Base-by-base conservation (phyloP, 2,113 vertebrate species). In the Notothenia coriiceps region DNA sequence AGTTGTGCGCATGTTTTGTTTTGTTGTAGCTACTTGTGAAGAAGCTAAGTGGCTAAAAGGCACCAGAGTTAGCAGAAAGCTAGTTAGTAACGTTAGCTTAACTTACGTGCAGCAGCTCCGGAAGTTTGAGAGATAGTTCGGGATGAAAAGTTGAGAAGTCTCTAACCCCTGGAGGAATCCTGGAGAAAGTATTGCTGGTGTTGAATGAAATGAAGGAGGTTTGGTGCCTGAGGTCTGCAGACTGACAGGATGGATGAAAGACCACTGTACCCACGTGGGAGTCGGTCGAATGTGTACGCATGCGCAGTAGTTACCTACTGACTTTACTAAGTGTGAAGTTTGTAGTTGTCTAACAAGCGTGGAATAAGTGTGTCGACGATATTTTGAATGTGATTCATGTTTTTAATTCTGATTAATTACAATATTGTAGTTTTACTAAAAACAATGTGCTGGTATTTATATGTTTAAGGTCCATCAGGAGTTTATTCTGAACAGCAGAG, bases 81-180 rank as follows among this genome's bases (percentile, higher is more conserved):
- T 75, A 56, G 12, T 50, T 4, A 63, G 35, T 22, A 25, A 77
- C 15, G 68, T 77, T 68, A 47, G 69, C 75, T 61, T n/a, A 54
- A 88, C 89, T 89, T 44, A 93, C 87, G 29, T 71, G 70, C 15
- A 54, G 64, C 61, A 59, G 44, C 54, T 69, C 64, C n/a, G 3
- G 61, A 6, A 3, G 10, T 51, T 40, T 56, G 43, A 13, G 44
- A 10, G 12, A 40, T 6, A 9, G n/a, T 44, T 29, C 4, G 8
- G 8, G 44, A 15, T 18, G 13, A 63, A 20, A 17, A 35, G 57
- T 0, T n/a, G 47, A 44, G 33, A 11, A 7, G 14, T 40, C 35
- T 40, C 35, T 40, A 6, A 11, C 35, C 2, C 17, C 49, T 52
- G 15, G 22, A 20, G 62, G 33, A 11, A 50, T 67, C 44, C 61